phyloP scores from a whole-genome alignment of 1,140 invertebrate species.

The Drepana arcuata region DNA sequence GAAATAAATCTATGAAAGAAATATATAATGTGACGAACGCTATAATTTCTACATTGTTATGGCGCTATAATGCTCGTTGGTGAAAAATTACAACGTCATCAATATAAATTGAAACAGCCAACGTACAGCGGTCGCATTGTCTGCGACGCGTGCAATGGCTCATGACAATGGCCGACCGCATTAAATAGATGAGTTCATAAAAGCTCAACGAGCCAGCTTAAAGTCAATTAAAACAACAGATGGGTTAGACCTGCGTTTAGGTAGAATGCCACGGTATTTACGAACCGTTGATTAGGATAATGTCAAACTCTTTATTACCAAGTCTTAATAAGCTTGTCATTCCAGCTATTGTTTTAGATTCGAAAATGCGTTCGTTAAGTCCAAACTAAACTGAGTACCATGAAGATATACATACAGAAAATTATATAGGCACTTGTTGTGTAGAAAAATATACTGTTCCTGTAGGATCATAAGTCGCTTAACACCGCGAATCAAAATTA shows the following conservation, averaged over 20 bases:
- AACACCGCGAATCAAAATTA: too few relatives aligned
- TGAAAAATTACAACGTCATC: constrained; percentile 12
- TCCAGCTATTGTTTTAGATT: too few relatives aligned
- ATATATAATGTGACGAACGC: too few relatives aligned
- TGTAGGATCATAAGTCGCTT: too few relatives aligned
- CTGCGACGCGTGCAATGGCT: constrained; percentile 23
- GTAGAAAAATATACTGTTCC: too few relatives aligned
- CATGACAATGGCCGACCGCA: constrained; percentile 38
- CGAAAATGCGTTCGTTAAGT: too few relatives aligned
- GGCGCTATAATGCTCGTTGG: not conserved
- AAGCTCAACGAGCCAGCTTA: constrained; percentile 44
- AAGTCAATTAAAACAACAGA: constrained; percentile 50
- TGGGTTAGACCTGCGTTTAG: constrained; percentile 25
- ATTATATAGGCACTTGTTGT: too few relatives aligned
- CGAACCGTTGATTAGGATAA: constrained; percentile 31
- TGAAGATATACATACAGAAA: too few relatives aligned
- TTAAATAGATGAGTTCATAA: constrained; percentile 58
- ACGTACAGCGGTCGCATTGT: constrained; percentile 17
- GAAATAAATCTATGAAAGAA: too few relatives aligned
- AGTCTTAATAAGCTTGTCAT: too few relatives aligned
- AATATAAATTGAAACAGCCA: constrained; percentile 32
- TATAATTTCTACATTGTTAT: not conserved
- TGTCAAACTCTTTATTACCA: too few relatives aligned
- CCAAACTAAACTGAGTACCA: too few relatives aligned
- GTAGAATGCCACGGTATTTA: constrained; percentile 37